Evolutionary conservation across 2,888 invertebrate species (phyloP), one percentile per base, ranked within the genome.

Genomic region (Cataglyphis albicans): DNA sequence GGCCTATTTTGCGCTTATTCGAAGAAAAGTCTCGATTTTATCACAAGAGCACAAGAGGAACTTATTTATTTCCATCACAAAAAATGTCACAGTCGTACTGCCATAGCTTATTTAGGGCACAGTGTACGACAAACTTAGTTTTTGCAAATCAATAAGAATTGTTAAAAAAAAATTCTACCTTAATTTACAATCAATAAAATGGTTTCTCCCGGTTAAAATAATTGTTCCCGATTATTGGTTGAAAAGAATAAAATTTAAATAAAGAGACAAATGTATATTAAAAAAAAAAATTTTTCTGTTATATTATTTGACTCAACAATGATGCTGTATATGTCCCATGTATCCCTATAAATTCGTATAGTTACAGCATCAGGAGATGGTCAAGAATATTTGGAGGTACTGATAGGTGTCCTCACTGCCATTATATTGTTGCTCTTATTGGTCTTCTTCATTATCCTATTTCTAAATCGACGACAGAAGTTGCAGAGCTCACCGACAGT

Each of bases 351-450:
- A 81, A 78, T 81, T 29, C 29, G 7, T 91, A 84, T 92, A 96
- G 96, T 96, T 93, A 95, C 96, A 86, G 96, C 96, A 7, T 94
- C 95, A 74, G 96, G 96, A 90, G 96, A 96, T 85, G 95, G 95
- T 82, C 95, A 96, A 88, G 95, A 95, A 81, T 96, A 96, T 92
- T 95, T 96, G 73, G 96, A 96, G 92, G 95, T 96, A 63, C 94
- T 96, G 82, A 96, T 96, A 87, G 96, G 96, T 70, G 96, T 97
- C 35, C 93, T 97, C 86, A 96, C 96, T 38, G 97, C 97, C 57
- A 95, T 97, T 88, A 96, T 96, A 93, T 95, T 97, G 48, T 95
- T 97, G 68, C 95, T 97, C 86, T 95, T 97, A 80, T 95, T 96
- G 75, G 96, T 96, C 80, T 96, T 97, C 93, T 95, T 96, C 81